A percentile compares a stretch with the other conserved stretches of the same genome.
phyloP scores from a whole-genome alignment of 2,888 invertebrate genomes.

The Sturmia bella region DNA sequence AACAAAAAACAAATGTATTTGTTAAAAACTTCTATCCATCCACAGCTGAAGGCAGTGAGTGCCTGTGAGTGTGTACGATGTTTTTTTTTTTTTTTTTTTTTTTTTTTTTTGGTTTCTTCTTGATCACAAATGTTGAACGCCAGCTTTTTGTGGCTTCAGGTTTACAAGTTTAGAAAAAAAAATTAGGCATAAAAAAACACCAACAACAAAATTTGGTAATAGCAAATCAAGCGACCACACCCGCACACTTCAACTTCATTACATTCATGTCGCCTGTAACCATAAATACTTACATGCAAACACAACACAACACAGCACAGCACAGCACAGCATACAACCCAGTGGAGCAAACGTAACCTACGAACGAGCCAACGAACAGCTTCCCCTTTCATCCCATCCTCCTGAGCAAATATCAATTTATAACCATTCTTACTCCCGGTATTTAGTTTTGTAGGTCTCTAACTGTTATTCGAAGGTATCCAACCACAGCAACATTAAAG shows the following conservation, averaged over 20 bases:
- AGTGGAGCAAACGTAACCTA: conserved; percentile 32
- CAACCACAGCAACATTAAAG: conserved; percentile 66
- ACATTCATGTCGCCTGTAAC: conserved; percentile 82
- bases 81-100: conserved; percentile 35
- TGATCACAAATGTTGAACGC: conserved; percentile 62
- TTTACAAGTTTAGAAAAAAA: conserved; percentile 46
- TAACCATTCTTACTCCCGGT: conserved; percentile 69
- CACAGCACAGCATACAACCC: neutral
- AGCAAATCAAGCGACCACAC: conserved; percentile 80
- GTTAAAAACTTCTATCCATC: conserved; percentile 48
- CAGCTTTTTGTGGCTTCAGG: conserved; percentile 61
- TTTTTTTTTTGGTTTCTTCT: conserved; percentile 8
- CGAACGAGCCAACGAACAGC: neutral
- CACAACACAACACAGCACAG: conserved; percentile 40
- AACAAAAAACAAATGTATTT: conserved; percentile 23
- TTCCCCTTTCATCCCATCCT: conserved; percentile 13
- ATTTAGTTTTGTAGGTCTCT: conserved; percentile 71
- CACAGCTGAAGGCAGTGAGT: conserved; percentile 39
- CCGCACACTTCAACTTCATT: conserved; percentile 83
- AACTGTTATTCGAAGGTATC: conserved; percentile 67
- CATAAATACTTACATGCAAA: conserved; percentile 73
- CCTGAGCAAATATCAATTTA: conserved; percentile 58
- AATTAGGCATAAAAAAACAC: conserved; percentile 34
- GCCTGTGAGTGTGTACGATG: conserved; percentile 32
- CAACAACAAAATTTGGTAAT: conserved; percentile 69